phyloP scores from a whole-genome alignment of 2,888 invertebrate genomes.

The Tineola bisselliella region DNA sequence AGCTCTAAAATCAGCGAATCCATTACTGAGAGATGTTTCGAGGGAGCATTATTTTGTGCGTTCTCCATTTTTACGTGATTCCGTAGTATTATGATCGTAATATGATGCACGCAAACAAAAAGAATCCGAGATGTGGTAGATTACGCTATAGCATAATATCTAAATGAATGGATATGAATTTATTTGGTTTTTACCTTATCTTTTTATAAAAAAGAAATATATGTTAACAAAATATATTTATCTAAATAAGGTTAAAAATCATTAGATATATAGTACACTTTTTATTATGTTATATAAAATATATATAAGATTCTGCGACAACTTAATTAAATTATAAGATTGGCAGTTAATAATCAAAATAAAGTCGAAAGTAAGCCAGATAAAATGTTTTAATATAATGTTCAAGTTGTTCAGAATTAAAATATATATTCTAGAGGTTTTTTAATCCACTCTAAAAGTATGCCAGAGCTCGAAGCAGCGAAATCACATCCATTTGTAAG shows the following conservation, averaged over 20 bases:
- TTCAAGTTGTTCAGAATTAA: background rate
- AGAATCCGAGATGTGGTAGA: background rate
- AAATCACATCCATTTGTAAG: conserved; percentile 24
- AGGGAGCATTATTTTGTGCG: conserved; percentile 9
- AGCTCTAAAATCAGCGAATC: background rate
- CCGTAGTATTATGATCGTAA: background rate
- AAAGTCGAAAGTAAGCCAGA: too few relatives aligned
- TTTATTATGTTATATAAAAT: too few relatives aligned
- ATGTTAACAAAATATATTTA: too few relatives aligned
- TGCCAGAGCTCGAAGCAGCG: conserved; percentile 23
- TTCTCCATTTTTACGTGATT: background rate
- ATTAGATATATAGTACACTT: too few relatives aligned
- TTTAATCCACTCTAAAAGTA: conserved; percentile 19
- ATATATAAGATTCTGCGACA: too few relatives aligned
- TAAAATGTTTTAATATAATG: too few relatives aligned
- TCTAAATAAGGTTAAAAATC: too few relatives aligned
- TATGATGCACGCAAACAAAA: conserved; percentile 5
- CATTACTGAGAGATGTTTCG: background rate
- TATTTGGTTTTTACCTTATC: too few relatives aligned
- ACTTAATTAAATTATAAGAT: too few relatives aligned
- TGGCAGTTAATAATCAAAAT: too few relatives aligned
- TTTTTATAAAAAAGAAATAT: too few relatives aligned
- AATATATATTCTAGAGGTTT: background rate
- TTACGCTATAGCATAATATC: background rate
- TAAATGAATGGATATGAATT: background rate